Evolutionary conservation across 1,140 invertebrate species (phyloP).

Genomic region (Aphaenogaster rudis): DNA sequence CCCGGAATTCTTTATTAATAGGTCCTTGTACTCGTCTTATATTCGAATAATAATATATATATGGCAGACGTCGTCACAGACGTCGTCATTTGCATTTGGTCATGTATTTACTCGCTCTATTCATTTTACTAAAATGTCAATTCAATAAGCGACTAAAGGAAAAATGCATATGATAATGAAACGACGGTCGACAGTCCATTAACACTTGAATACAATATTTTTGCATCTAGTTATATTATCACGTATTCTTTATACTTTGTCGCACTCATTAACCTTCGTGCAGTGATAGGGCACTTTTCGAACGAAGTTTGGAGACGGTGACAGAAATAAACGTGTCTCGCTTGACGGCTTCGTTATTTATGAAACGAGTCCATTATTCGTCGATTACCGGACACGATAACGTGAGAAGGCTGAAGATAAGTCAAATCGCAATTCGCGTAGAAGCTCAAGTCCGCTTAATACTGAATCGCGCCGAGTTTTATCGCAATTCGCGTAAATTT

Average conservation of each 20-base stretch:
- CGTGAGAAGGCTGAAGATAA: background rate
- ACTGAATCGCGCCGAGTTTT: background rate
- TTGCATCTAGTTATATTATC: background rate
- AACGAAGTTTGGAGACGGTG: background rate
- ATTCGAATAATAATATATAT: background rate
- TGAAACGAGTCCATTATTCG: background rate
- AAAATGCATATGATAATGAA: constrained; percentile 13
- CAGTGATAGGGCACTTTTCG: background rate
- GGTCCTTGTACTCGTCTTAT: background rate
- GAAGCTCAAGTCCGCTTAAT: background rate
- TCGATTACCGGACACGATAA: background rate
- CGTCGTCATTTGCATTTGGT: background rate
- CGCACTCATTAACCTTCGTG: background rate
- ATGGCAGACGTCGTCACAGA: background rate
- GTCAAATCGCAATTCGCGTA: background rate
- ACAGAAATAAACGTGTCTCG: background rate
- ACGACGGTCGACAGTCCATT: background rate
- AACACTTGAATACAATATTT: background rate
- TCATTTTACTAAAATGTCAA: background rate
- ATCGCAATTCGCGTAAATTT: constrained; percentile 16
- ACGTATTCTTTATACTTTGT: constrained; percentile 5
- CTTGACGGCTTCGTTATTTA: background rate
- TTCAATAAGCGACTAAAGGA: background rate
- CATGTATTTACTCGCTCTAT: background rate
- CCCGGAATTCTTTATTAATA: background rate